Percentiles rank a stretch among this genome's conserved stretches.
Evolutionary conservation across 2,888 invertebrate species (phyloP).

Genomic region (Tetrapedia diversipes): DNA sequence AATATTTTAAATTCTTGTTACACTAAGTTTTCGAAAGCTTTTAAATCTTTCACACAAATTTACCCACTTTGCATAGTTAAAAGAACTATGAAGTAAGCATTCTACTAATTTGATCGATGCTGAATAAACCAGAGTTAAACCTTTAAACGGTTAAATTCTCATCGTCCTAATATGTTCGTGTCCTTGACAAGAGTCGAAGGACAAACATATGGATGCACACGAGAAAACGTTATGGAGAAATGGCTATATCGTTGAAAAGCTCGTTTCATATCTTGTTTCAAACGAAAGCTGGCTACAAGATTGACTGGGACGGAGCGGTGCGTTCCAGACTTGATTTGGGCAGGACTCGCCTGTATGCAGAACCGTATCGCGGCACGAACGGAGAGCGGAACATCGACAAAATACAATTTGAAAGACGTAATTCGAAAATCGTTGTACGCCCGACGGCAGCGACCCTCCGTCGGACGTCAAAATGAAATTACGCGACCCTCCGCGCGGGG

Average conservation of each 20-base stretch:
- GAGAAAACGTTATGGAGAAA: not conserved
- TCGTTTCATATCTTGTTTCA: constrained; percentile 37
- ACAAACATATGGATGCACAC: not conserved
- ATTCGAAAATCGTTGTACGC: constrained; percentile 82
- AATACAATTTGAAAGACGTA: constrained; percentile 80
- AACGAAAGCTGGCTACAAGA: constrained; percentile 48
- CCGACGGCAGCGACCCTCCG: constrained; percentile 81
- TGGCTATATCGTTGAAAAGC: constrained; percentile 6
- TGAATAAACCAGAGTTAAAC: no score
- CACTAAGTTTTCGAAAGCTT: no score
- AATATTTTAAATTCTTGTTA: no score
- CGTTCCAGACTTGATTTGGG: constrained; percentile 54
- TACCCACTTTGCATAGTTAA: no score
- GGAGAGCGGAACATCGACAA: constrained; percentile 61
- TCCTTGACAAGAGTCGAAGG: not conserved
- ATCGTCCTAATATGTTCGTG: no score
- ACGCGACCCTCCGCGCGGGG: constrained; percentile 79
- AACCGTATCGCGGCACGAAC: constrained; percentile 41
- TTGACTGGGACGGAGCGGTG: constrained; percentile 59
- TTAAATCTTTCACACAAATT: no score
- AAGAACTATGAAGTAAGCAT: no score
- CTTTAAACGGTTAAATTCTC: no score
- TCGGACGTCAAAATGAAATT: constrained; percentile 83
- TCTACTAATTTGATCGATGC: no score
- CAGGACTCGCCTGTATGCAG: constrained; percentile 34